A percentile compares a stretch with the other conserved stretches of the same genome.
These are phyloP conservation scores for Pocota personata DNA, from an alignment of 2,888 invertebrate genomes.

Conservation along the genomic window DNA sequence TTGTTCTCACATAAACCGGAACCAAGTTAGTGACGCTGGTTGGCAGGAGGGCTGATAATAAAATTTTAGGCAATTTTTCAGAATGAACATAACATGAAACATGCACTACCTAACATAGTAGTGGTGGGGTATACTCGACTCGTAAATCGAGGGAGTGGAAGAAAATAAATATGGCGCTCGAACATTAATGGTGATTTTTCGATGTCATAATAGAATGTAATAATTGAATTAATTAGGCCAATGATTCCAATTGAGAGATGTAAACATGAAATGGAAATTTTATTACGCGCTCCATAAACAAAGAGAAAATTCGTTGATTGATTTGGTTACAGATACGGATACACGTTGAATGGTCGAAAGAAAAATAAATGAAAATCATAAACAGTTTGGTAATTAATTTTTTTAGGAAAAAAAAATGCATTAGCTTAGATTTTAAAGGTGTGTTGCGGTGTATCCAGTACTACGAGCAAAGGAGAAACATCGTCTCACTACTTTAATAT, in stretches of 20 bases:
- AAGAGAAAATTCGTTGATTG: background rate
- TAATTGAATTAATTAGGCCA: conserved; percentile 56
- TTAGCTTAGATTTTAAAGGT: too few species aligned
- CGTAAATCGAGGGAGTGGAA: conserved; percentile 39
- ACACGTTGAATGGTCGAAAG: background rate
- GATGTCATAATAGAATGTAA: conserved; percentile 66
- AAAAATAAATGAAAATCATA: background rate
- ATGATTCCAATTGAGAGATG: conserved; percentile 51
- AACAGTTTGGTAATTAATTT: too few species aligned
- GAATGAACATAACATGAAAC: conserved; percentile 22
- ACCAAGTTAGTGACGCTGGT: conserved; percentile 57
- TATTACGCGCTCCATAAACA: background rate
- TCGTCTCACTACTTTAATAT: too few species aligned
- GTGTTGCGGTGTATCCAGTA: too few species aligned
- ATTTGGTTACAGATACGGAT: background rate
- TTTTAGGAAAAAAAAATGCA: too few species aligned
- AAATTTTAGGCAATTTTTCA: conserved; percentile 36
- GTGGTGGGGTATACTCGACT: background rate
- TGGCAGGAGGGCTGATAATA: conserved; percentile 23
- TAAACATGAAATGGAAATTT: conserved; percentile 23
- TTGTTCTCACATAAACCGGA: conserved; percentile 56
- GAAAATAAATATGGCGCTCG: conserved; percentile 57
- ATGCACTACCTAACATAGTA: background rate
- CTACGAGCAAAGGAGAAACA: too few species aligned
- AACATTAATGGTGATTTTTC: conserved; percentile 63